phyloP scores from a whole-genome alignment of 2,113 vertebrate genomes.

The Elanoides forficatus region DNA sequence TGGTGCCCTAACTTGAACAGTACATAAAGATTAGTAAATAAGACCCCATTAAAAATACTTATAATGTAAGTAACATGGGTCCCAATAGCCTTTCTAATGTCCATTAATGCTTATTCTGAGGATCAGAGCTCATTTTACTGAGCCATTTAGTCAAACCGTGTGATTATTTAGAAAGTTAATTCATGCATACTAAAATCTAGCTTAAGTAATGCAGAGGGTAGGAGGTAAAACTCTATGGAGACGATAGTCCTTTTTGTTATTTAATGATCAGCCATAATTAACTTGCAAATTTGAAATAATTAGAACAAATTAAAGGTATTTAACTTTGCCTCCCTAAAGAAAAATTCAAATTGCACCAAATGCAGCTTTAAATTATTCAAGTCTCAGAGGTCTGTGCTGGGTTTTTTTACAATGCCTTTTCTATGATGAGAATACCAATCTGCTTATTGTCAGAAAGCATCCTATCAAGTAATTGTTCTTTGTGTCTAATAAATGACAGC shows the following conservation, averaged over 20 bases:
- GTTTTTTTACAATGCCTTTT: conserved; percentile 79
- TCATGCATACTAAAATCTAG: conserved; percentile 85
- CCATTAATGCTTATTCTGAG: conserved; percentile 83
- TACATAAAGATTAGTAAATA: conserved; percentile 84
- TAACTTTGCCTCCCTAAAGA: conserved; percentile 88
- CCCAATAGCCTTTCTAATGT: conserved; percentile 82
- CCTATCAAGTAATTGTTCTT: conserved; percentile 82
- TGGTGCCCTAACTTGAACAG: conserved; percentile 74
- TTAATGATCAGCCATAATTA: conserved; percentile 88
- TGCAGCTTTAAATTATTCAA: conserved; percentile 89
- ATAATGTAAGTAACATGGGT: conserved; percentile 79
- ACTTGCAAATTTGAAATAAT: conserved; percentile 90
- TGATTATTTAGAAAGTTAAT: conserved; percentile 88
- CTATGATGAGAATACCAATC: conserved; percentile 83
- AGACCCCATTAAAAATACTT: conserved; percentile 81
- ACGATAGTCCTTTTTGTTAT: conserved; percentile 85
- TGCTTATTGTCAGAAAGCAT: conserved; percentile 81
- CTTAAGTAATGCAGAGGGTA: conserved; percentile 84
- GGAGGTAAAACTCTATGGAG: conserved; percentile 84
- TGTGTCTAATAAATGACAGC: conserved; percentile 82
- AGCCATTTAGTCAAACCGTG: conserved; percentile 83
- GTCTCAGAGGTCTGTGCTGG: conserved; percentile 78
- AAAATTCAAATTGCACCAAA: conserved; percentile 88
- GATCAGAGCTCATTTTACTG: conserved; percentile 84
- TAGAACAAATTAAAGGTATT: conserved; percentile 91